Percentiles rank a stretch among this genome's conserved stretches.
Evolutionary conservation across 2,888 invertebrate genomes (phyloP).

Genomic region (Lymantria dispar): DNA sequence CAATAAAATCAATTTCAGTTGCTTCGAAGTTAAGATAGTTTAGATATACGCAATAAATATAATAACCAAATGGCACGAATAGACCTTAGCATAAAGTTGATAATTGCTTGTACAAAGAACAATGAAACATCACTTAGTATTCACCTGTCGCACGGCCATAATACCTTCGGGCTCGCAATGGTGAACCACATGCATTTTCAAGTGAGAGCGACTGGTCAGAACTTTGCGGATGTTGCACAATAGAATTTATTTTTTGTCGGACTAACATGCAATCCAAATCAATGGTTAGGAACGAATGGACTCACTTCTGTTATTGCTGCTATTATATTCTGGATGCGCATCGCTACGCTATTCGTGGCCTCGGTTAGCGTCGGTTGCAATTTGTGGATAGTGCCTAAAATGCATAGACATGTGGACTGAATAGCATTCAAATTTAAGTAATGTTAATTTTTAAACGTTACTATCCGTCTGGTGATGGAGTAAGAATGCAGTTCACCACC

Average conservation of each 20-base stretch:
- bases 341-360: slow-evolving; percentile 46
- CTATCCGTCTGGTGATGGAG: no score
- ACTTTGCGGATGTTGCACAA: slow-evolving; percentile 68
- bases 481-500: no score
- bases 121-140: slow-evolving; percentile 67
- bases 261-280: slow-evolving; percentile 74
- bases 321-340: slow-evolving; percentile 62
- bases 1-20: no score
- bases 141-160: slow-evolving; percentile 66
- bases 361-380: slow-evolving; percentile 11
- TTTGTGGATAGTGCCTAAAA: slow-evolving; percentile 37
- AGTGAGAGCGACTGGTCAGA: slow-evolving; percentile 63
- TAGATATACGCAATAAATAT: no score
- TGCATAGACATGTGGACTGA: slow-evolving; percentile 40
- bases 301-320: slow-evolving; percentile 77
- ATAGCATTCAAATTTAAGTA: neutral
- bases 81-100: slow-evolving; percentile 33
- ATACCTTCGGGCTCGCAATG: slow-evolving; percentile 56
- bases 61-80: no score
- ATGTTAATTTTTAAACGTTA: no score
- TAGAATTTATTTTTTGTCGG: slow-evolving; percentile 65
- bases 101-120: slow-evolving; percentile 43
- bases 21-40: no score
- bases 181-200: slow-evolving; percentile 51
- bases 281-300: slow-evolving; percentile 65